Evolutionary conservation across 2,797 vertebrate species (phyloP), one percentile per base, ranked within the genome.

Genomic region (Bucorvus abyssinicus): DNA sequence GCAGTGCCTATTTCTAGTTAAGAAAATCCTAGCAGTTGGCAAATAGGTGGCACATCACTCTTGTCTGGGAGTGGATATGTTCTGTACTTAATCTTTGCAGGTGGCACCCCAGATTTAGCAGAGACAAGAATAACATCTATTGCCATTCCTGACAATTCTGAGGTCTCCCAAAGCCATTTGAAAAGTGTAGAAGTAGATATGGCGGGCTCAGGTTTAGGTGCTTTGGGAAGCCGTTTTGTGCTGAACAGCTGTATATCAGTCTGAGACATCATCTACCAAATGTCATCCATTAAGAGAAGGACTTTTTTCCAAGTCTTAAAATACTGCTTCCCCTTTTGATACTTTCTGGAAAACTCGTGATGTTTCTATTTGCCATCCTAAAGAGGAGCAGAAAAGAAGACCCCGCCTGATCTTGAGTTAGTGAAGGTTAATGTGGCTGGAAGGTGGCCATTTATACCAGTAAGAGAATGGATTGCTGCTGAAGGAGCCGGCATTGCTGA

Each of bases 21-120:
- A 84, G 64, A 93, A 82, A 92, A 89, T 84, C 63, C 68, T 91
- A 92, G 64, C 90, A 93, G 91, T 80, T 96, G 93, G 84, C 65
- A 96, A 93, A 94, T 96, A 95, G 83, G 84, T 87, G 84, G 88
- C 80, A 95, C 52, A 77, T 77, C 67, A 57, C 60, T 91, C 94
- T 74, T 89, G 63, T 79, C 88, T 90, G 87, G 60, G 70, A 93
- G 44, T n/a, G 69, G 63, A 94, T 91, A 88, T 82, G 68, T 92
- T 94, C 95, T 95, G 86, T 90, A 52, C 87, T 80, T 82, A 74
- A 75, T 75, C 64, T 80, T 94, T 85, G 81, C 80, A 94, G 93
- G 94, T 94, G 94, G 88, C 60, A 95, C 30, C 60, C 85, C 94
- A 13, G 10, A 94, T 95, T 91, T 94, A 95, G 90, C 36, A 4